Base-by-base conservation (phyloP, 1,140 invertebrate species). In the Bombus waltoni region DNA sequence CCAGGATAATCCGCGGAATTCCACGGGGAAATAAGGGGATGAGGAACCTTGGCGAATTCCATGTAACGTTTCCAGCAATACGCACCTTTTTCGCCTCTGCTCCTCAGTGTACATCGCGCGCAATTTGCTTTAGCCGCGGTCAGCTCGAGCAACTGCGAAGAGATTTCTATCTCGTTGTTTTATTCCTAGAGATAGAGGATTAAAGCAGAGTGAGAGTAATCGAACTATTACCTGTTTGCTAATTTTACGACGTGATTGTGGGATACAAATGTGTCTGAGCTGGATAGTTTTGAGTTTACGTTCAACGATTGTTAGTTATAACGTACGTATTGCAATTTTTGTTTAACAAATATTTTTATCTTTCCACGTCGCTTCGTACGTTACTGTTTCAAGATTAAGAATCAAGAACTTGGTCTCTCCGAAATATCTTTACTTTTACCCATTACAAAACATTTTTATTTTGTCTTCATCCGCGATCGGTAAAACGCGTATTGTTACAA, bases 1-100 rank as follows among this genome's bases (percentile, higher is more conserved):
- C 88, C 78, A 18, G 78, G 89, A 90, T 90, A 89, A 90, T 90
- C 89, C 86, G 65, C 47, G 40, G 70, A 90, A 90, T 87, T 89
- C 57, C 35, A 42, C 10, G 81, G 40, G 28, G 66, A 83, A 80
- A 85, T 73, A 74, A 42, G 73, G 13, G 28, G 66, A 22, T 40
- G 62, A 66, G 62, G 57, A 40, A 62, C 80, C 3, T 57, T 28
- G n/a, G 78, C 42, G 42, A 80, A 78, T 78, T 78, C 59, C 44
- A 38, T 38, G 47, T 59, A 57, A 32, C 47, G 32, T 77, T 82
- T 81, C 38, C 40, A 83, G 68, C 78, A 87, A 75, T 66, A 75
- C 75, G 80, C 79, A 42, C 73, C 86, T 80, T 74, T 70, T 18
- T 35, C 35, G 35, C 35, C 35, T 44, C 28, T 81, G 42, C 40